Percentiles rank a stretch among this genome's conserved stretches.
phyloP scores from a whole-genome alignment of 2,888 invertebrate genomes.

The Chymomyza caudatula region DNA sequence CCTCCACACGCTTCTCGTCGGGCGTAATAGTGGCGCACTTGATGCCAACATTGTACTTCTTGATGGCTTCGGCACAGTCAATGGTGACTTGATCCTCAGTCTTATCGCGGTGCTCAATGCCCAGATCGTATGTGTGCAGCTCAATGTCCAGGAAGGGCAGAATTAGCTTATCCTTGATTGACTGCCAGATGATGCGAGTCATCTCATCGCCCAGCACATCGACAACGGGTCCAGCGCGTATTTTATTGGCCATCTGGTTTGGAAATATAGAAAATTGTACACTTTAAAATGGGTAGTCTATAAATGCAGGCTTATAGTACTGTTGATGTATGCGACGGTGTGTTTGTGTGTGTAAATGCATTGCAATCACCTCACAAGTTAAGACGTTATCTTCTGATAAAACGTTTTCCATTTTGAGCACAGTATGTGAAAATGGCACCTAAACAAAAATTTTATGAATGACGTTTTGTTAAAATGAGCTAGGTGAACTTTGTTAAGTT shows the following conservation, averaged over 20 bases:
- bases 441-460: slow-evolving; percentile 5
- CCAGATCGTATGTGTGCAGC: slow-evolving; percentile 94
- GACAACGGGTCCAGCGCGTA: slow-evolving; percentile 91
- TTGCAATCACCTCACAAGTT: slow-evolving; percentile 35
- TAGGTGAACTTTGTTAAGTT: slow-evolving; percentile 56
- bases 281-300: not conserved
- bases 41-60: slow-evolving; percentile 98
- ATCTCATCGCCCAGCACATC: slow-evolving; percentile 97
- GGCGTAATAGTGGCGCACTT: slow-evolving; percentile 99
- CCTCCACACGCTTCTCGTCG: slow-evolving; percentile 96
- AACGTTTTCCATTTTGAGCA: slow-evolving; percentile 16
- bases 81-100: slow-evolving; percentile 97
- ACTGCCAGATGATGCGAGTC: slow-evolving; percentile 98
- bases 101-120: slow-evolving; percentile 95
- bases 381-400: not conserved
- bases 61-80: slow-evolving; percentile 97
- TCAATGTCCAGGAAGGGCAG: slow-evolving; percentile 97
- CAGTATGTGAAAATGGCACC: slow-evolving; percentile 1
- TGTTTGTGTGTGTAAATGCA: not conserved
- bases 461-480: not conserved
- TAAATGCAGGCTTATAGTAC: not conserved
- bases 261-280: slow-evolving; percentile 25
- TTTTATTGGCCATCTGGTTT: slow-evolving; percentile 80
- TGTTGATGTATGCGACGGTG: not conserved
- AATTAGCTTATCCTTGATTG: slow-evolving; percentile 97